Base-by-base conservation (phyloP, 2,113 vertebrate genomes). In the Python bivittatus region DNA sequence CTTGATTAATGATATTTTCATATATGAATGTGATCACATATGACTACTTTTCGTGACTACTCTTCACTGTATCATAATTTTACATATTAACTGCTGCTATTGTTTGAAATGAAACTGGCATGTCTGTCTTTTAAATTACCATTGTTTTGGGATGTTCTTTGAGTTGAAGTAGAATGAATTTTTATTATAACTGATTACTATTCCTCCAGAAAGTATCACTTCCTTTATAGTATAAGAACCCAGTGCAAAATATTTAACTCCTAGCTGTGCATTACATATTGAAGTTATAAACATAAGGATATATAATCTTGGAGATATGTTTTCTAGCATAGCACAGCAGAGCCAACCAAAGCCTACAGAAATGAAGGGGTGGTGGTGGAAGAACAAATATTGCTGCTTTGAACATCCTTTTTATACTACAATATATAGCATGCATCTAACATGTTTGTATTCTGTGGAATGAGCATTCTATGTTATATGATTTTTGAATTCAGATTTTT, bases 1-100 rank as follows among this genome's bases (percentile, higher is more conserved):
- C 72, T 90, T 83, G 53, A 90, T 90, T 84, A 90, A 22, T 12
- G 42, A 23, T 84, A 58, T 72, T 57, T 90, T 90, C 89, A 58
- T 90, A 29, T 84, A 52, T 90, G 84, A 90, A 2, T 48, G 44
- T 48, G n/a, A 48, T 48, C 44, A 48, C 44, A 48, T 48, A 48
- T 48, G 44, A 48, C 44, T 48, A 5, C 5, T 57, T n/a, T 90
- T 90, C 72, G 84, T 84, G 10, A 44, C 53, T 17, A 29, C 33
- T 57, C 23, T 83, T 57, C 54, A 38, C 53, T 57, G 22, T 90
- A 57, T 27, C 54, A 90, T 57, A 25, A 38, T 90, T 84, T 85
- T 52, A 23, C 57, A 85, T 15, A 61, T 85, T 91, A 91, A 60
- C 44, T 84, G 79, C 90, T 91, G 90, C 56, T 17, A 52, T 52